Base-by-base conservation (phyloP, 2,888 invertebrate genomes). In the Zaprionus bogoriensis region DNA sequence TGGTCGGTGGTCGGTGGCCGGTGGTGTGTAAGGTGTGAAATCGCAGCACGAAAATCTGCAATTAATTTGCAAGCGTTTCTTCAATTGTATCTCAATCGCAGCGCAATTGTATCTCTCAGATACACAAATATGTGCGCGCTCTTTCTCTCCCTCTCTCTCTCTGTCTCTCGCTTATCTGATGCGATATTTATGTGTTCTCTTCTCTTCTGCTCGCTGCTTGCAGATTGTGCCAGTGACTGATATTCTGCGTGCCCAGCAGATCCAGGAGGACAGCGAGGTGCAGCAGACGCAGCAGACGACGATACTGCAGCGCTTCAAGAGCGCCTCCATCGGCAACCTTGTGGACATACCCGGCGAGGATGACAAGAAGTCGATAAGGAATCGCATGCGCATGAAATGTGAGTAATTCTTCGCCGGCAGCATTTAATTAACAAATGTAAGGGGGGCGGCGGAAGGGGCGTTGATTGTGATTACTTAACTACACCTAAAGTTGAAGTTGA, bases 211-310 rank as follows among this genome's bases (percentile, higher is more conserved):
- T 28, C 86, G 20, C 73, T n/a, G n/a, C 7, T 30, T 86, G 19
- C 73, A 90, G 90, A 88, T 90, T 77, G 89, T 90, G 77, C 88
- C 89, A 42, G 88, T 89, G 63, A 74, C 79, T 65, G 89, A 90
- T 80, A 89, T 90, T 41, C 59, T 89, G 66, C 88, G 87, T 55
- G 82, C 90, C 12, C 89, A 89, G 71, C 77, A 89, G 52, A 79
- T 88, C 54, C 85, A 88, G 67, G 89, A 89, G 51, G 89, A 89
- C 61, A 72, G 75, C 12, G 88, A 84, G 46, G 69, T 77, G 25
- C 77, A 77, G 19, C 87, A 82, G 57, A 52, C 73, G n/a, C 87
- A 79, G 41, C 86, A 81, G 64, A 58, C 77, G 36, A 74, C 71
- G 25, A 71, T 69, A 45, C 54, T 88, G 55, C 87, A 87, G 66